phyloP scores from a whole-genome alignment of 2,113 vertebrate species.

The Gallinago media region DNA sequence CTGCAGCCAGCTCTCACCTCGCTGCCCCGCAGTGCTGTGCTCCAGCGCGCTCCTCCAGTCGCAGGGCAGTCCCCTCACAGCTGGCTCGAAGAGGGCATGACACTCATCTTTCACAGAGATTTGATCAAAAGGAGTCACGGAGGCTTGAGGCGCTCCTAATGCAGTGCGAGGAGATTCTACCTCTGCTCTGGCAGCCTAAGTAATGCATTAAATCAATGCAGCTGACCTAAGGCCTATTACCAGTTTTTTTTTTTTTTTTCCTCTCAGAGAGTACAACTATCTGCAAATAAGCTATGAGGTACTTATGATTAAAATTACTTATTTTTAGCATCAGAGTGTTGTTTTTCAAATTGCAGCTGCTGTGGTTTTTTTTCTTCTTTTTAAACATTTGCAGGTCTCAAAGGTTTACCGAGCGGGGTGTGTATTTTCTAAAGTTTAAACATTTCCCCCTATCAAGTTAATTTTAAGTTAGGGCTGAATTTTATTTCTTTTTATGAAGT shows the following conservation, averaged over 20 bases:
- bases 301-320: constrained; percentile 67
- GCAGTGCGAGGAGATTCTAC: constrained; percentile 84
- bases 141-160: constrained; percentile 86
- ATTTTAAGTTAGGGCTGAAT: constrained; percentile 20
- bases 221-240: constrained; percentile 77
- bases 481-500: constrained; percentile 65
- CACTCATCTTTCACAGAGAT: constrained; percentile 95
- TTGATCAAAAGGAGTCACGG: constrained; percentile 94
- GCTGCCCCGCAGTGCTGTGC: constrained; percentile 70
- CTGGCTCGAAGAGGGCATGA: constrained; percentile 90
- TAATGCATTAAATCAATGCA: constrained; percentile 88
- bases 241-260: not conserved
- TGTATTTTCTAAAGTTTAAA: constrained; percentile 35
- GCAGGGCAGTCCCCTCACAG: constrained; percentile 91
- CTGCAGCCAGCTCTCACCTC: constrained; percentile 83
- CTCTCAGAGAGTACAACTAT: constrained; percentile 54
- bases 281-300: constrained; percentile 63
- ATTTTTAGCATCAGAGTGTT: not conserved
- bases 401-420: not conserved
- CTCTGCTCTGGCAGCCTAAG: constrained; percentile 79
- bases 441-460: constrained; percentile 15
- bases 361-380: not conserved
- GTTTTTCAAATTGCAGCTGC: constrained; percentile 43
- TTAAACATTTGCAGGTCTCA: constrained; percentile 15
- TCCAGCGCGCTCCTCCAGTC: constrained; percentile 77